Percentiles rank a stretch among this genome's conserved stretches.
phyloP scores from a whole-genome alignment of 2,113 vertebrate species.

The Colistium nudipinnis region DNA sequence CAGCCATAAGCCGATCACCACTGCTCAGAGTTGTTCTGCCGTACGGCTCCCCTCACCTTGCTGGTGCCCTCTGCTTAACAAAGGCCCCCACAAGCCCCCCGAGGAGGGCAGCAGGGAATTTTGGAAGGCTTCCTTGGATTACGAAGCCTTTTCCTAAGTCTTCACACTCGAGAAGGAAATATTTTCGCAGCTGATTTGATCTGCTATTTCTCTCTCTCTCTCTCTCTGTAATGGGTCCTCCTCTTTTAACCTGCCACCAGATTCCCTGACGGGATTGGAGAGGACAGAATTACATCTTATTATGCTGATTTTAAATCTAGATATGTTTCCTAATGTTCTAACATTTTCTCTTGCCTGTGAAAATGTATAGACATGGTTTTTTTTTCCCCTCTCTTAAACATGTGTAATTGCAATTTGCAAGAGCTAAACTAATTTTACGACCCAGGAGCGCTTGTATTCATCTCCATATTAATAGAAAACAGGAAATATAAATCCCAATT shows the following conservation, averaged over 20 bases:
- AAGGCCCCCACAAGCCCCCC: slow-evolving; percentile 59
- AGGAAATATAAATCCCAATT: slow-evolving; percentile 86
- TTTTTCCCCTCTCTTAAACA: slow-evolving; percentile 54
- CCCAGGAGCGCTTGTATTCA: slow-evolving; percentile 84
- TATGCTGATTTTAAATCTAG: slow-evolving; percentile 74
- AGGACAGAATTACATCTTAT: slow-evolving; percentile 70
- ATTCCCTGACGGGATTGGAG: slow-evolving; percentile 53
- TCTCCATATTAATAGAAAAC: slow-evolving; percentile 87
- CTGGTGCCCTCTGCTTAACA: slow-evolving; percentile 52
- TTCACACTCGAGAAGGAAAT: slow-evolving; percentile 66
- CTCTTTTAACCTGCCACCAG: slow-evolving; percentile 60
- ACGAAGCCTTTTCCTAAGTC: slow-evolving; percentile 77
- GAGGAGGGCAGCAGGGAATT: slow-evolving; percentile 50
- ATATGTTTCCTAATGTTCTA: slow-evolving; percentile 72
- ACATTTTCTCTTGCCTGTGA: slow-evolving; percentile 61
- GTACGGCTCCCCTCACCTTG: slow-evolving; percentile 51
- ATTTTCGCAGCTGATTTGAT: slow-evolving; percentile 76
- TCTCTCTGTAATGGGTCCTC: slow-evolving; percentile 56
- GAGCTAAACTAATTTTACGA: slow-evolving; percentile 85
- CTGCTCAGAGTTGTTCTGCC: slow-evolving; percentile 26
- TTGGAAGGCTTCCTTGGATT: slow-evolving; percentile 73
- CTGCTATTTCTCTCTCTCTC: slow-evolving; percentile 49
- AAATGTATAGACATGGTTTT: slow-evolving; percentile 60
- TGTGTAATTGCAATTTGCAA: slow-evolving; percentile 84
- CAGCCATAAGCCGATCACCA: slow-evolving; percentile 37